Evolutionary conservation across 2,888 invertebrate species (phyloP).

Genomic region (Drosophila falleni): DNA sequence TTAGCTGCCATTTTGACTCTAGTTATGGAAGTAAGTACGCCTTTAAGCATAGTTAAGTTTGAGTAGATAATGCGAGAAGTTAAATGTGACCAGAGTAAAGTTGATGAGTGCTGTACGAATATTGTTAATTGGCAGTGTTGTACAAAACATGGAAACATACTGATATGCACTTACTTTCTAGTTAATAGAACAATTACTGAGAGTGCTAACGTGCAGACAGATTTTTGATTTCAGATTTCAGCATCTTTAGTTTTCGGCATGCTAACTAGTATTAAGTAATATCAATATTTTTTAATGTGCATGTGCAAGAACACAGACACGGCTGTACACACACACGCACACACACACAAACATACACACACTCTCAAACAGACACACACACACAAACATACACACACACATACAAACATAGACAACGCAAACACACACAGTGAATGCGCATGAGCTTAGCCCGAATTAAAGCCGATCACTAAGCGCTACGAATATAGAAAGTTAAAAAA

Average conservation of each 20-base stretch:
- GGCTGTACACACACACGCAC: slow-evolving; percentile 36
- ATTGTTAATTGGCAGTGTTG: slow-evolving; percentile 24
- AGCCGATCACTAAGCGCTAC: slow-evolving; percentile 45
- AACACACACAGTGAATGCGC: slow-evolving; percentile 44
- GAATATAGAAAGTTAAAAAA: slow-evolving; percentile 59
- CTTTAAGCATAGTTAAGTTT: slow-evolving; percentile 20
- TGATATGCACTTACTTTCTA: slow-evolving; percentile 74
- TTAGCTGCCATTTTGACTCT: slow-evolving; percentile 36
- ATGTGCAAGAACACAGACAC: slow-evolving; percentile 57
- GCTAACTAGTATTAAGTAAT: slow-evolving; percentile 5
- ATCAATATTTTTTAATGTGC: slow-evolving; percentile 7
- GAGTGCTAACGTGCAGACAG: slow-evolving; percentile 73
- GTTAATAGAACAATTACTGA: slow-evolving; percentile 50
- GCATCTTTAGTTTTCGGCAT: slow-evolving; percentile 56
- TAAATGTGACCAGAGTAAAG: slow-evolving; percentile 45
- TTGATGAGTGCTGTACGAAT: slow-evolving; percentile 24
- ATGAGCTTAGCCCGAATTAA: slow-evolving; percentile 52
- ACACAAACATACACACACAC: neutral
- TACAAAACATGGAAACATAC: slow-evolving; percentile 40
- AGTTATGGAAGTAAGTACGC: slow-evolving; percentile 35
- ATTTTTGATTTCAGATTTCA: slow-evolving; percentile 40
- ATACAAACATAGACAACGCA: too few species aligned
- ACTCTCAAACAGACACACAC: slow-evolving; percentile 33
- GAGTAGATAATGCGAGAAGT: slow-evolving; percentile 30
- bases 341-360: slow-evolving; percentile 34